Evolutionary conservation across 30 jellyfish, hydroid and myxozoan species (phyloP), one percentile per base, ranked within the genome.

Genomic region (Aurelia aurita complex sp. Pacific): DNA sequence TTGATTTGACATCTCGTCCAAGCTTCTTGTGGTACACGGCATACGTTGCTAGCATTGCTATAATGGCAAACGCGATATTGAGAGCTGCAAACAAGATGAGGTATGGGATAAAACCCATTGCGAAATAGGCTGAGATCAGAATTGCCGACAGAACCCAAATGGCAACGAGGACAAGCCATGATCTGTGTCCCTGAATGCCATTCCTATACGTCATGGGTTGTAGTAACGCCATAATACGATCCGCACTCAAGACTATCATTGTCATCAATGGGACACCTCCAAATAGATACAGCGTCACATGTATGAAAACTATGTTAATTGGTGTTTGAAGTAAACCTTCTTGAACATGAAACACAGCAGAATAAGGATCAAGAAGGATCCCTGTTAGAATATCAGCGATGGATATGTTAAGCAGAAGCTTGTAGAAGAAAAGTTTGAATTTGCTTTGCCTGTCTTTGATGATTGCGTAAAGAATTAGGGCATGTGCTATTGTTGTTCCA

Each of bases 31-130:
- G 85, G 73, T 69, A 61, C 15, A 82, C 69, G 34, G 32, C 75
- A 34, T 38, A 82, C 2, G 91, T 82, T 32, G 38, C 75, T 34
- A 82, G 59, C 91, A 82, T 82, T 18, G 91, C 91, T 32, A 82
- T 72, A 10, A 63, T 67, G 12, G 91, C 80, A 7, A 65, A 40
- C 51, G 85, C 79, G 18, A 82, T 82, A 40, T 82, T 82, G 23
- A 82, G 80, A 46, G 61, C 91, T 36, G 91, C 91, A 60, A 82
- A 82, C 62, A 82, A 77, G 60, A 82, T 53, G 43, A 82, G 65
- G 32, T 82, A 82, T 1, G 91, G 91, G 9, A 82, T 82, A 74
- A 82, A 82, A 57, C 91, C 91, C 85, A 82, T 76, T 43, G 63
- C 18, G 80, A 82, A 82, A 73, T 82, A 82, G 61, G 85, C 85